Evolutionary conservation across 1,140 invertebrate genomes (phyloP), one percentile per base, ranked within the genome.

Genomic region (Bathynomus jamesi): DNA sequence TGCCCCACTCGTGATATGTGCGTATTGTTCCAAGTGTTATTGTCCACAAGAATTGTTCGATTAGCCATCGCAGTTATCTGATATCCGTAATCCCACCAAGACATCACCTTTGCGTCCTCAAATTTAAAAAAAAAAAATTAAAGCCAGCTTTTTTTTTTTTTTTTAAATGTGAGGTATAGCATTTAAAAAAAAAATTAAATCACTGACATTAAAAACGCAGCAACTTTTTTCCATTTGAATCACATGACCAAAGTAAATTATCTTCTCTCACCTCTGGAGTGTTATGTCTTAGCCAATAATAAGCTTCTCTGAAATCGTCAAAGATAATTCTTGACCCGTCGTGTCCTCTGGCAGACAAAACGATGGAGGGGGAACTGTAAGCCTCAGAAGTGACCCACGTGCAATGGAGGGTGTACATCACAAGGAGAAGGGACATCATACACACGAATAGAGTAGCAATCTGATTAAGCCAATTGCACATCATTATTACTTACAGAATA

Each of bases 61-160:
- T 99, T 99, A 4, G 95, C 96, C 95, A 99, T 98, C 13, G 95
- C 95, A 25, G 96, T 98, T 84, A 99, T 98, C 84, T 99, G 96
- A 84, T 99, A 99, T 5, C 96, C 96, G 84, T 99, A 99, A 89
- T 99, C 96, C 96, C 96, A 99, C 96, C 96, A 98, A 1, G 94
- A 97, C 96, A 99, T 99, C 46, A 99, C 89, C 83, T 94, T 92
- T 3, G 95, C 90, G 71, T 78, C 74, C 74, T 77, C 32, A n/a
- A n/a, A n/a, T n/a, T n/a, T n/a, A n/a, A n/a, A n/a, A n/a, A n/a
- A n/a, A n/a, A n/a, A n/a, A n/a, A n/a, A n/a, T n/a, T n/a, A n/a
- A n/a, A n/a, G n/a, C n/a, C n/a, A n/a, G n/a, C n/a, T n/a, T n/a
- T n/a, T n/a, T n/a, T n/a, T n/a, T n/a, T n/a, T n/a, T n/a, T n/a